Base-by-base conservation (phyloP, 1,140 invertebrate species). In the Bombus impatiens region DNA sequence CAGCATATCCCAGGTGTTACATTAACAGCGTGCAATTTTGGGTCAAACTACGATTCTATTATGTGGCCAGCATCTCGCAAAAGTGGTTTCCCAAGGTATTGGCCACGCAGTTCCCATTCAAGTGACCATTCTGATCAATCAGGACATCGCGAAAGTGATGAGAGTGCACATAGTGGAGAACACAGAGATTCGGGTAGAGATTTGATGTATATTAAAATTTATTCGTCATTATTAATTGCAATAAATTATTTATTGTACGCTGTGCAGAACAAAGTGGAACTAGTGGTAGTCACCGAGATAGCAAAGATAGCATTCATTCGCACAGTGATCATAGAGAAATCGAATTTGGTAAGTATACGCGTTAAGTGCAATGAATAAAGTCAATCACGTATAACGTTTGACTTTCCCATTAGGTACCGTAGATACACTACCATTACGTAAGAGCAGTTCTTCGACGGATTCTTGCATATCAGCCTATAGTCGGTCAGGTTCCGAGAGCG, bases 381-480 rank as follows among this genome's bases (percentile, higher is more conserved):
- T 91, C 15, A 90, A 91, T 84, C 47, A 0, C 47, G 47, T 22
- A 40, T 77, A 59, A 84, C 62, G 25, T 89, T 53, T 32, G 77
- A 91, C 92, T 85, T 74, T 70, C 32, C 67, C 85, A 82, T 82
- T 84, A 93, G 92, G 91, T 72, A 93, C 89, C 18, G 70, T 92
- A 25, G 95, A 95, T 76, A 84, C 92, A 82, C 79, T 96, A 71
- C 95, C 95, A n/a, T 96, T 96, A 40, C 94, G 96, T 67, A 96
- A 96, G 94, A 96, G 96, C 90, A 96, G 96, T 78, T 96, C 96
- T 40, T 96, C 96, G 0, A 96, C 96, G 22, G 96, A 96, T 87
- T 96, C 96, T 6, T 96, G 96, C 92, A 92, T 96, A 42, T 96
- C 96, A 28, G 95, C 96, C 32, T 96, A 96, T 86, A 96, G 96